phyloP scores from a whole-genome alignment of 2,888 invertebrate genomes.

The Micoletzkya japonica region DNA sequence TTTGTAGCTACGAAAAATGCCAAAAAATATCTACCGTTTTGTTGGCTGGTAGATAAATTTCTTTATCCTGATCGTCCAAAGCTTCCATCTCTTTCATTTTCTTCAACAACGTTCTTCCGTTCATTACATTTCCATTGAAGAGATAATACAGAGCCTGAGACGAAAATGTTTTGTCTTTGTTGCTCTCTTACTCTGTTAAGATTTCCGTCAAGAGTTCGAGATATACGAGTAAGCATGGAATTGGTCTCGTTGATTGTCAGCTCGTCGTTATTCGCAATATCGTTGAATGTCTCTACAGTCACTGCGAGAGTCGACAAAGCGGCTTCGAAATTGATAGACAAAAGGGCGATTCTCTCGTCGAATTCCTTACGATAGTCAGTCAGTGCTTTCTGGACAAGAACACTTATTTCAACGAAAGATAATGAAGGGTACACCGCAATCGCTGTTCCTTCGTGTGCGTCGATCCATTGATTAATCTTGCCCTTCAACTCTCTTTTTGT shows the following conservation, averaged over 20 bases:
- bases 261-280: slow-evolving; percentile 12
- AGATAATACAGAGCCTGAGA: slow-evolving; percentile 15
- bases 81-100: background rate
- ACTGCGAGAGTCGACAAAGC: slow-evolving; percentile 1
- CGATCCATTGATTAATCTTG: slow-evolving; percentile 11
- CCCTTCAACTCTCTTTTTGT: slow-evolving; percentile 6
- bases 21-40: no score
- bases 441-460: background rate
- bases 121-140: slow-evolving; percentile 22
- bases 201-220: slow-evolving; percentile 7
- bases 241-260: slow-evolving; percentile 8
- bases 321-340: slow-evolving; percentile 15
- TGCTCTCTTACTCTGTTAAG: background rate
- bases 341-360: background rate
- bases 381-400: background rate
- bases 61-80: background rate
- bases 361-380: slow-evolving; percentile 8
- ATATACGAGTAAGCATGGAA: slow-evolving; percentile 7
- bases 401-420: background rate
- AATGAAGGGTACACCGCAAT: slow-evolving; percentile 11
- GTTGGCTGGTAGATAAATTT: background rate
- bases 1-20: no score
- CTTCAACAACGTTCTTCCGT: slow-evolving; percentile 11
- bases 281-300: slow-evolving; percentile 14
- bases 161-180: background rate